Percentiles rank a stretch among this genome's conserved stretches.
Conservation (phyloP, 1,140 invertebrate species). For the Solenopsis invicta region DNA sequence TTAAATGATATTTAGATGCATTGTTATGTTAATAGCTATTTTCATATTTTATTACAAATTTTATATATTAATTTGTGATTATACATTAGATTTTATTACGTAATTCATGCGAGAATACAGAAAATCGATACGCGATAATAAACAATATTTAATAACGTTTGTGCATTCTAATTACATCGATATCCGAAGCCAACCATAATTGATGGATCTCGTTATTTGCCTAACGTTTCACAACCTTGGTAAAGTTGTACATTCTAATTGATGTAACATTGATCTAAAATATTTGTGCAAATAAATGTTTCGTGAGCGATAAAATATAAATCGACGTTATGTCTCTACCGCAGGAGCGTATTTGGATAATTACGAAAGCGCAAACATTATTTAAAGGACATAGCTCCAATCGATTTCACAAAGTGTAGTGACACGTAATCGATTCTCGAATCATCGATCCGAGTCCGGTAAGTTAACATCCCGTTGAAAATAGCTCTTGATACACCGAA, state of each 20-base stretch:
- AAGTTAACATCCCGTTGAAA: slow-evolving; percentile 48
- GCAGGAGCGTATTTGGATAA: background rate
- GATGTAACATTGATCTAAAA: slow-evolving; percentile 36
- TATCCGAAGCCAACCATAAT: slow-evolving; percentile 19
- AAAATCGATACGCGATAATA: slow-evolving; percentile 36
- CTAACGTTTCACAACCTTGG: slow-evolving; percentile 35
- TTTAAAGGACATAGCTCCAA: slow-evolving; percentile 6
- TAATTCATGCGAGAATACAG: background rate
- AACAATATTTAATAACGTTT: slow-evolving; percentile 59
- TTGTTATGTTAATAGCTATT: slow-evolving; percentile 27
- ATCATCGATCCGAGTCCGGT: slow-evolving; percentile 7
- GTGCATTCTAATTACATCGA: slow-evolving; percentile 47
- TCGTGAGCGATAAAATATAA: slow-evolving; percentile 20
- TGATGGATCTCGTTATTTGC: slow-evolving; percentile 23
- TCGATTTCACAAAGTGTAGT: slow-evolving; percentile 34
- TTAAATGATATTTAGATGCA: slow-evolving; percentile 33
- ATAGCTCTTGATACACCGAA: background rate
- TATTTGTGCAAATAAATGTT: slow-evolving; percentile 4
- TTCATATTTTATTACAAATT: slow-evolving; percentile 37
- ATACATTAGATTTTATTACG: slow-evolving; percentile 39
- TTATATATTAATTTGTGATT: slow-evolving; percentile 42
- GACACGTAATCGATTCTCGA: slow-evolving; percentile 55
- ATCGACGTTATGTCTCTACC: background rate
- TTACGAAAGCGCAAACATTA: slow-evolving; percentile 27
- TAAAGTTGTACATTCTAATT: slow-evolving; percentile 38